phyloP scores from a whole-genome alignment of 2,113 vertebrate genomes.

The Rhinolophus ferrumequinum region DNA sequence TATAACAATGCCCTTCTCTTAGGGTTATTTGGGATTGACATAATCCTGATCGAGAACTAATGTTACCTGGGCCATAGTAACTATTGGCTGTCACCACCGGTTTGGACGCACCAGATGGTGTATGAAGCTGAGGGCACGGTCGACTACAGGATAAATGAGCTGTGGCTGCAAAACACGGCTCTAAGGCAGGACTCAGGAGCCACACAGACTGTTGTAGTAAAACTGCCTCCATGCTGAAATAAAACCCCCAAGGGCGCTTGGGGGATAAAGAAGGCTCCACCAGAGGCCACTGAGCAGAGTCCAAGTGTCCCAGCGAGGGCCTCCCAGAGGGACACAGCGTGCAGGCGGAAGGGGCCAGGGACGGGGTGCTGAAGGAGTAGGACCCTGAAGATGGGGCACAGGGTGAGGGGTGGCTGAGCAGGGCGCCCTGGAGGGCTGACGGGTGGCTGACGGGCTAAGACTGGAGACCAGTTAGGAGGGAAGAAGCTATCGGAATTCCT shows the following conservation, averaged over 20 bases:
- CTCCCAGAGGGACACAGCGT: accelerated
- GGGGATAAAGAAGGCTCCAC: accelerated
- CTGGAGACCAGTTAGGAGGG: not conserved
- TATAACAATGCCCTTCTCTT: not conserved
- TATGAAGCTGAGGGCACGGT: not conserved
- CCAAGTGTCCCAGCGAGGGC: not conserved
- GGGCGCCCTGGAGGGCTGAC: not conserved
- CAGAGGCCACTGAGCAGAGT: not conserved
- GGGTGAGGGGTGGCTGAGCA: not conserved
- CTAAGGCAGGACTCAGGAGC: not conserved
- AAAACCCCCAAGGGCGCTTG: accelerated
- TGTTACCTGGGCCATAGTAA: not conserved
- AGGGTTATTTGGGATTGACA: not conserved
- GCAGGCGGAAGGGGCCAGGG: accelerated
- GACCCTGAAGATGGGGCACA: not conserved
- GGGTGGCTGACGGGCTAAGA: not conserved
- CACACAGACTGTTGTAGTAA: too few relatives aligned
- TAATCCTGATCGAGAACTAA: not conserved
- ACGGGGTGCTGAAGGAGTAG: too few relatives aligned
- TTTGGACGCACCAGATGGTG: not conserved
- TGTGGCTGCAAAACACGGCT: not conserved
- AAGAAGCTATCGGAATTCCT: not conserved
- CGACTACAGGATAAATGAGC: accelerated
- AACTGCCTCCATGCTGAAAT: too few relatives aligned
- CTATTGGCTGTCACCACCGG: not conserved